Conservation (phyloP, 2,888 invertebrate genomes). For the Epirrhoe tristata region DNA sequence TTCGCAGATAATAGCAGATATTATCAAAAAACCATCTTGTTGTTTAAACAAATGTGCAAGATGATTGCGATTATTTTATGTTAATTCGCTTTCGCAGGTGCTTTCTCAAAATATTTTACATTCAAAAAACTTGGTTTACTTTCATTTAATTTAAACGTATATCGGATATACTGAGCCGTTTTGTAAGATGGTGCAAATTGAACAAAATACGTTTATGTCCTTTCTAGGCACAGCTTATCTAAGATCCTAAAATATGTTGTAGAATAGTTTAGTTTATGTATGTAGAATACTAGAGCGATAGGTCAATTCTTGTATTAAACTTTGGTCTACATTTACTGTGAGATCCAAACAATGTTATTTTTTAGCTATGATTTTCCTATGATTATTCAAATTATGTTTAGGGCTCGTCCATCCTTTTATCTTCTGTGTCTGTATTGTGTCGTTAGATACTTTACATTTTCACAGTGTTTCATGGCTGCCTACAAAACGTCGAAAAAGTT, state of each 20-base stretch:
- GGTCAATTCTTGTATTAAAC: slow-evolving; percentile 11
- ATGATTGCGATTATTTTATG: slow-evolving; percentile 37
- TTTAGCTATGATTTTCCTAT: background rate
- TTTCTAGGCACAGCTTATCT: background rate
- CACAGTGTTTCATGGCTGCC: too few species aligned
- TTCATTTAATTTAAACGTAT: background rate
- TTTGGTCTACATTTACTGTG: slow-evolving; percentile 7
- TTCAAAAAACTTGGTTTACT: background rate
- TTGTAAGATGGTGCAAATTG: background rate
- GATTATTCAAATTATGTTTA: too few species aligned
- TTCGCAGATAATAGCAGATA: slow-evolving; percentile 43
- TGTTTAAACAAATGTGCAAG: slow-evolving; percentile 32
- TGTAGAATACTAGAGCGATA: slow-evolving; percentile 15
- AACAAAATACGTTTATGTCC: background rate
- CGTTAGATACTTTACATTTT: too few species aligned
- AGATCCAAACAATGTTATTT: background rate
- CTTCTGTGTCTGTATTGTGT: too few species aligned
- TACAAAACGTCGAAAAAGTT: too few species aligned
- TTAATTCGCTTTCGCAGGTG: slow-evolving; percentile 37
- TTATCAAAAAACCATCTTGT: slow-evolving; percentile 31
- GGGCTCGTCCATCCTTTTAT: too few species aligned
- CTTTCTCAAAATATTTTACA: slow-evolving; percentile 19
- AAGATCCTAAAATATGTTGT: background rate
- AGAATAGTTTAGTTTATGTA: background rate
- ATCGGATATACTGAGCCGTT: background rate